phyloP scores from a whole-genome alignment of 2,113 vertebrate species.

The Chaetodon trifascialis region DNA sequence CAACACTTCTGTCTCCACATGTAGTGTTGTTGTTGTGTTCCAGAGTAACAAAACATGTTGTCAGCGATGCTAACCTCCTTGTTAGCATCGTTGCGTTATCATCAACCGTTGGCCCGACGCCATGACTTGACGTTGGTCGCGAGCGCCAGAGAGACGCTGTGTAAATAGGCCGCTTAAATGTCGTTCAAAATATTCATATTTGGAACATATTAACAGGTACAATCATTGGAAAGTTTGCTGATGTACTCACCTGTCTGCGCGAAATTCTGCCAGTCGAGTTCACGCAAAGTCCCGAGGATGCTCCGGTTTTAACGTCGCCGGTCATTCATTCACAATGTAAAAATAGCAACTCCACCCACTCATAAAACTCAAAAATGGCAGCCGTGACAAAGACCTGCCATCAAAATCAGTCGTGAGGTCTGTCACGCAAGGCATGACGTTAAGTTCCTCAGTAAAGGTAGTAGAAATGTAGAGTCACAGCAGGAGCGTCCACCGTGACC shows the following conservation, averaged over 20 bases:
- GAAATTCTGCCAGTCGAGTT: background rate
- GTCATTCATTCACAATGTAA: background rate
- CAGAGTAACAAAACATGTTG: too few relatives aligned
- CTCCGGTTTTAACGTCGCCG: too few relatives aligned
- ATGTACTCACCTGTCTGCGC: background rate
- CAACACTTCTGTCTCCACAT: too few relatives aligned
- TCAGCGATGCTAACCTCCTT: too few relatives aligned
- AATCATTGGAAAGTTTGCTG: background rate
- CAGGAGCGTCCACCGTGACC: too few relatives aligned
- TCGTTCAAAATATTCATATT: background rate
- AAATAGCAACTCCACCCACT: background rate
- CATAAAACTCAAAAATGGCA: background rate
- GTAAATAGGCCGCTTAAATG: too few relatives aligned
- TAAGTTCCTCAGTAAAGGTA: too few relatives aligned
- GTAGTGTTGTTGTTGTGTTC: rapidly evolving
- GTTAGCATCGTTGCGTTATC: background rate
- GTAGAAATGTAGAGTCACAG: too few relatives aligned
- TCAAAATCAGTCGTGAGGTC: background rate
- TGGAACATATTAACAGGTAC: background rate
- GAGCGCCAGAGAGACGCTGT: background rate
- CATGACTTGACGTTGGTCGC: background rate
- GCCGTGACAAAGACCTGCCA: background rate
- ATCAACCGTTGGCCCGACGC: background rate
- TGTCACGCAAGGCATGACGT: background rate
- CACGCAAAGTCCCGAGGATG: background rate